phyloP scores from a whole-genome alignment of 2,113 vertebrate genomes.

The Festucalex cinctus region DNA sequence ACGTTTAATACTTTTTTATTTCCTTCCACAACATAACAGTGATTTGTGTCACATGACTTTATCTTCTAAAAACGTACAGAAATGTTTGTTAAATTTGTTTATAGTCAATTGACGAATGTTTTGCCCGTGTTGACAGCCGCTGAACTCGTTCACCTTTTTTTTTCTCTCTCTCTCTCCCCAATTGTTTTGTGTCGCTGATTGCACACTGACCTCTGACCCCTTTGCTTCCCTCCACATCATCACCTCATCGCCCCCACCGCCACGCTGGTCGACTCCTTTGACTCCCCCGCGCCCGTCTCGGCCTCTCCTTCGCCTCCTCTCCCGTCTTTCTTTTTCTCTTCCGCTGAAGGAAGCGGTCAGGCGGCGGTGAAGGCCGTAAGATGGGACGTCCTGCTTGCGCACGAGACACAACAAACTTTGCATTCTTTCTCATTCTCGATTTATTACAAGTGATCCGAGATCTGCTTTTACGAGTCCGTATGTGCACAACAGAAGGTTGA shows the following conservation, averaged over 20 bases:
- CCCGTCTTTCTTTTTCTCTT: neutral
- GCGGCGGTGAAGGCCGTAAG: neutral
- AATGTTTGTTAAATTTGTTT: too few relatives aligned
- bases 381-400: neutral
- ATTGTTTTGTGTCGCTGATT: slow-evolving; percentile 6
- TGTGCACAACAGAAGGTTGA: neutral
- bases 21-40: too few relatives aligned
- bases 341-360: neutral
- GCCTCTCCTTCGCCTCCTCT: neutral
- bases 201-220: neutral
- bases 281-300: neutral
- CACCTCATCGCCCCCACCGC: neutral
- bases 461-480: neutral
- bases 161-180: too few relatives aligned
- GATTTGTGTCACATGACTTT: too few relatives aligned
- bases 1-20: too few relatives aligned
- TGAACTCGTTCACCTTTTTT: slow-evolving; percentile 9
- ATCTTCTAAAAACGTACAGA: too few relatives aligned
- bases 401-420: neutral
- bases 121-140: neutral
- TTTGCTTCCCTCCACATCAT: slow-evolving; percentile 1
- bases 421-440: neutral
- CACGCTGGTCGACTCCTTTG: neutral
- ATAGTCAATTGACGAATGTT: neutral
- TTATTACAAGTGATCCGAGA: neutral